Base-by-base conservation (phyloP, 2,113 vertebrate genomes). In the Lagopus leucura region DNA sequence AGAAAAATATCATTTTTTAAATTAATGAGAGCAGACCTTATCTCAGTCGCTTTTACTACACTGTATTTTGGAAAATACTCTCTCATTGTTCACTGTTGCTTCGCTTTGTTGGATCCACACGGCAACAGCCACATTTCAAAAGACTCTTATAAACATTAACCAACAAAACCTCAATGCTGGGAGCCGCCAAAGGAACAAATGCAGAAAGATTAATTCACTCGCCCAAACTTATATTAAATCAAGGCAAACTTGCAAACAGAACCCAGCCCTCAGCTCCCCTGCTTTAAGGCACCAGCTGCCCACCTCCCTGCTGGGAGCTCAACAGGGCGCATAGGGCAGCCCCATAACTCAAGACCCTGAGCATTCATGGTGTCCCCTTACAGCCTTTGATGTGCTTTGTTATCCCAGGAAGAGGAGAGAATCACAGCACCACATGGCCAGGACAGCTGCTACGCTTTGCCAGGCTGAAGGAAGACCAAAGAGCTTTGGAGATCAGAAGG, bases 11-110 rank as follows among this genome's bases (percentile, higher is more conserved):
- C 54, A 92, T 85, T 93, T 97, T 95, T 94, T 83, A 94, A 97
- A 96, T 96, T 94, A 94, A 95, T 38, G 73, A 91, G 91, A 93
- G 85, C 85, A 95, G 91, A 92, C 93, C 90, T 95, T 94, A 95
- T 94, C 90, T 95, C 69, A 9, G 93, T 45, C 38, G 86, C 91
- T 90, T 92, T 83, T 80, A 70, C 91, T 82, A 63, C 21, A 6
- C 52, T 30, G 10, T 40, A 84, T 84, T 95, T 91, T 81, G 80
- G 75, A 71, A 80, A 65, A 90, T 36, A 80, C 34, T 76, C 89
- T 75, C 55, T 66, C 60, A 84, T 74, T 83, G 82, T 76, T 89
- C 54, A 21, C 83, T 60, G 40, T 58, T 34, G 60, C 91, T 90
- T 83, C 84, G 52, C 84, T 89, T 79, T 90, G 90, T 96, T 86